These are phyloP conservation scores for Felis catus DNA, from an alignment of 2,113 vertebrate genomes.

Conservation along the genomic window DNA sequence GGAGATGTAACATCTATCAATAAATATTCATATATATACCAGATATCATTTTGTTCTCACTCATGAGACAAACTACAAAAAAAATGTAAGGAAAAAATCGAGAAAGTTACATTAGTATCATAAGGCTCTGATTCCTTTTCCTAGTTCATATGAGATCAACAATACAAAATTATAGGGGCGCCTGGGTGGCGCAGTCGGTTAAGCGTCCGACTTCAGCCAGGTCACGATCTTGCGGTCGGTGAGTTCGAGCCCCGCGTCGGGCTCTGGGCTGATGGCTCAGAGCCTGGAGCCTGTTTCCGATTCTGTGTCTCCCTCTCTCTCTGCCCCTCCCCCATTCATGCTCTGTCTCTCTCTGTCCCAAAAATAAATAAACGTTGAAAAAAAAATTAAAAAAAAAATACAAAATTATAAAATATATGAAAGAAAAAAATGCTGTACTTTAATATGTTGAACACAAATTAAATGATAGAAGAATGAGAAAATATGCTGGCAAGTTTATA, in stretches of 20 bases:
- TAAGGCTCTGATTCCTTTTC: neutral
- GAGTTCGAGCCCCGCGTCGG: no score
- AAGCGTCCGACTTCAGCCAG: no score
- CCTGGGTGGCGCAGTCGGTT: no score
- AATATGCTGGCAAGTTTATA: neutral
- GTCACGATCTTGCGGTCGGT: no score
- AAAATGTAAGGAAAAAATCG: neutral
- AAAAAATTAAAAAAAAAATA: no score
- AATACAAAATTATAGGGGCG: constrained; percentile 3
- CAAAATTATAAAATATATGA: neutral
- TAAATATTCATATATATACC: neutral
- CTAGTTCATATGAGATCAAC: neutral
- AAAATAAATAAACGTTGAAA: no score
- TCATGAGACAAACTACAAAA: neutral
- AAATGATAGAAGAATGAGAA: constrained; percentile 1
- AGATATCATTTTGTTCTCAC: neutral
- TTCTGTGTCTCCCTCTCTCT: no score
- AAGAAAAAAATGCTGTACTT: neutral
- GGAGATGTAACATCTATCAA: neutral
- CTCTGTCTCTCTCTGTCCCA: no score
- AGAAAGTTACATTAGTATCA: constrained; percentile 16
- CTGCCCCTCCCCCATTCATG: no score
- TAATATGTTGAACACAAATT: neutral
- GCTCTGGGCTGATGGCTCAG: no score
- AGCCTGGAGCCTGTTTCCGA: no score